Evolutionary conservation across 2,797 vertebrate species (phyloP).

Genomic region (Morelia viridis): DNA sequence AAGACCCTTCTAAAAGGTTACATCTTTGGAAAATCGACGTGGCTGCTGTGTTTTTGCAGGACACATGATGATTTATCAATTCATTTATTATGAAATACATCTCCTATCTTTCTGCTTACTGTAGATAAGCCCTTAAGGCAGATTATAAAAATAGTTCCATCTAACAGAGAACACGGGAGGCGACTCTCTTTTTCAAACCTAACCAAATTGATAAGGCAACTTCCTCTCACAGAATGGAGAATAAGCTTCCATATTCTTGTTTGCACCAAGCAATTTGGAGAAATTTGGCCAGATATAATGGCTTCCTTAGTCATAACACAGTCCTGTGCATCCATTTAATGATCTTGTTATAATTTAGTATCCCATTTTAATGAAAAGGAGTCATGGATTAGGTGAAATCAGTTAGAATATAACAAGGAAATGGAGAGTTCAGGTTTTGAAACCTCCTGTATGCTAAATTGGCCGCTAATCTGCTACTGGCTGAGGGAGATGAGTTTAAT

Average conservation of each 20-base stretch:
- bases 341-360: slow-evolving; percentile 43
- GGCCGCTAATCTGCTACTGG: slow-evolving; percentile 18
- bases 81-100: not conserved
- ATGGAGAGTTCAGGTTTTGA: slow-evolving; percentile 23
- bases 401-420: slow-evolving; percentile 38
- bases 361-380: slow-evolving; percentile 50
- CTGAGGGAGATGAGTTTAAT: slow-evolving; percentile 34
- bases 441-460: slow-evolving; percentile 42
- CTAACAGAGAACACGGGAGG: not conserved
- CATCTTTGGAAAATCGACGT: not conserved
- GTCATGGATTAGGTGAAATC: slow-evolving; percentile 44
- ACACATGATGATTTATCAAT: not conserved
- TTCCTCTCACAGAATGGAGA: not conserved
- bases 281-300: slow-evolving; percentile 45
- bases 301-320: slow-evolving; percentile 44
- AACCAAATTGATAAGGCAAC: not conserved
- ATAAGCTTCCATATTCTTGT: slow-evolving; percentile 4
- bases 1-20: not conserved
- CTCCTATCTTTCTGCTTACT: not conserved
- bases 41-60: not conserved
- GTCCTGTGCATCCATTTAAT: slow-evolving; percentile 41
- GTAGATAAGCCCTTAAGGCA: not conserved
- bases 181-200: no score
- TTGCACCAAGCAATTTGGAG: slow-evolving; percentile 37
- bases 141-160: not conserved